Evolutionary conservation across 2,888 invertebrate species (phyloP), one percentile per base, ranked within the genome.

Genomic region (Mythimna vitellina): DNA sequence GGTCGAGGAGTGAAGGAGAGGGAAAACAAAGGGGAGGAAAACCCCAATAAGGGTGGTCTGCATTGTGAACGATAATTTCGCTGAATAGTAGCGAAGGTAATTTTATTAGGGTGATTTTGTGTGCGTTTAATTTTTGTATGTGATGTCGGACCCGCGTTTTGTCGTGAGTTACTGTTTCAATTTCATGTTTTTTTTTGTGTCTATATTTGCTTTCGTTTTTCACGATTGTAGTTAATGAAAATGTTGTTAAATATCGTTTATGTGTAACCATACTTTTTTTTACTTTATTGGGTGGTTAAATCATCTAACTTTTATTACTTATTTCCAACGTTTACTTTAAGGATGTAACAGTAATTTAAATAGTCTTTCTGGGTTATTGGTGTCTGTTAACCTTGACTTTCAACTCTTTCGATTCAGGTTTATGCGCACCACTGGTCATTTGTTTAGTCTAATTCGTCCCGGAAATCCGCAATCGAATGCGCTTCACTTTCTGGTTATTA

Each of bases 31-130:
- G 86, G 89, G 88, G 87, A 83, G 85, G 85, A 84, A 86, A 81
- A 58, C 80, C 81, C 78, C 73, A 78, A 87, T 86, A 87, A 84
- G 88, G 89, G 87, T 86, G 89, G 87, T 85, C 81, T 85, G 85
- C 80, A 82, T 87, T 88, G 87, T 87, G 82, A 85, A 89, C 86
- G 88, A 87, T 88, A 86, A 90, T 89, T 89, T 82, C 72, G 80
- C 81, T 85, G 89, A 87, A 88, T 89, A 86, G 86, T 84, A 80
- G 82, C 79, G 73, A 77, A 82, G 80, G 83, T 86, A 81, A 85
- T 86, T 82, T 83, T 84, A 87, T 87, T 86, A 81, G 84, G 85
- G 84, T 76, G 74, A 73, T 81, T 80, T 66, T 80, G 80, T 71
- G 78, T 70, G 69, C 71, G 78, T 80, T 82, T 81, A 82, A 82